Percentiles rank a stretch among this genome's conserved stretches.
Evolutionary conservation across 2,797 vertebrate species (phyloP).

Genomic region (Chelonia mydas): DNA sequence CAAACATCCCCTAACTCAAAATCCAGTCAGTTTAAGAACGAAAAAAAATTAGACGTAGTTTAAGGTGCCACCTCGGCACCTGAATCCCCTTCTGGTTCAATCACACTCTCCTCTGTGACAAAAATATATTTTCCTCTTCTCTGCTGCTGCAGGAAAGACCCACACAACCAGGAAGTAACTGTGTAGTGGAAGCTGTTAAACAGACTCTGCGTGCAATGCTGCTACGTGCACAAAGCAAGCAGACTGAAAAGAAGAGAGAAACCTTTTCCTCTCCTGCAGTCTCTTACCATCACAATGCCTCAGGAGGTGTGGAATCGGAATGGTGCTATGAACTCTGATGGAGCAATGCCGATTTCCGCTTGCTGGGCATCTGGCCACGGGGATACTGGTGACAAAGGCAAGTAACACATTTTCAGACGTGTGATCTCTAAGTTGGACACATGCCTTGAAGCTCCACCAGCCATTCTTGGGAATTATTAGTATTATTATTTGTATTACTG

Average conservation of each 20-base stretch:
- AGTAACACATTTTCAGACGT: not conserved
- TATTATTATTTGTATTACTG: not conserved
- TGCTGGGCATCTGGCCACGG: not conserved
- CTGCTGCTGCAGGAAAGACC: not conserved
- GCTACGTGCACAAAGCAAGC: not conserved
- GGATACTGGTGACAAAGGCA: not conserved
- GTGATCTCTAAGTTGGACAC: not conserved
- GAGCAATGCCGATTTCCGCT: not conserved
- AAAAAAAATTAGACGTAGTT: not conserved
- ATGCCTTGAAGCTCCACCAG: not conserved
- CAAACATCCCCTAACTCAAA: not conserved
- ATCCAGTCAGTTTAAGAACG: not conserved
- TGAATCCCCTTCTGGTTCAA: not conserved
- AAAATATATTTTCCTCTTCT: not conserved
- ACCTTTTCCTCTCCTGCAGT: not conserved
- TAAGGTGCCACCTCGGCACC: not conserved
- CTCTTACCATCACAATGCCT: not conserved
- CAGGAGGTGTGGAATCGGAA: not conserved
- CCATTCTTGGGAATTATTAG: not conserved
- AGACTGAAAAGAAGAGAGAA: not conserved
- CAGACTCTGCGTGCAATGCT: not conserved
- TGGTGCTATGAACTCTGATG: not conserved
- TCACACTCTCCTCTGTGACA: not conserved
- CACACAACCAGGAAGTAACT: not conserved
- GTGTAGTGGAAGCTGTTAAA: not conserved